A percentile compares a stretch with the other conserved stretches of the same genome.
phyloP scores from a whole-genome alignment of 2,113 vertebrate species.

The Fulica atra region DNA sequence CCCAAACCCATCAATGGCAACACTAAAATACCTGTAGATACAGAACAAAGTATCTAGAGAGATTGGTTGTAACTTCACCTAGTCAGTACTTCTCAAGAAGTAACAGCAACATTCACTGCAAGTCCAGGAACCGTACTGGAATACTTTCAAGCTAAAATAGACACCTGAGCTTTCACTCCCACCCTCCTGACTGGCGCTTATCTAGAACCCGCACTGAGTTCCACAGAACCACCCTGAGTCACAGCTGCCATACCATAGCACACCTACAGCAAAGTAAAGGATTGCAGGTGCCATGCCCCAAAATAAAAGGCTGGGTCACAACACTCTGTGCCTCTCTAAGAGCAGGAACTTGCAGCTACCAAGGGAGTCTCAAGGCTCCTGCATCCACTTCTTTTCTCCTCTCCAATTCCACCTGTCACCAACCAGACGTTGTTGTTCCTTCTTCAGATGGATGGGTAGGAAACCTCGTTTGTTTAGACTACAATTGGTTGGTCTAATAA shows the following conservation, averaged over 20 bases:
- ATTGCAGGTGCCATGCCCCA: background rate
- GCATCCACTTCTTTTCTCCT: background rate
- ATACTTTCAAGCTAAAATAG: background rate
- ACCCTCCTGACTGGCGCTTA: background rate
- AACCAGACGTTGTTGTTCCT: background rate
- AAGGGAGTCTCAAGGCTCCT: background rate
- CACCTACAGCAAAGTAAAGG: background rate
- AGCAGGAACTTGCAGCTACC: background rate
- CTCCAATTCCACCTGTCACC: accelerated
- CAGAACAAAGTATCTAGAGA: background rate
- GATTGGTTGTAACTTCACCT: background rate
- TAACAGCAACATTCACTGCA: background rate
- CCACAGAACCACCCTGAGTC: background rate
- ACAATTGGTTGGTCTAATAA: background rate
- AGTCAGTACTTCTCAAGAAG: background rate
- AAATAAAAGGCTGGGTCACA: background rate
- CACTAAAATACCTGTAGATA: background rate
- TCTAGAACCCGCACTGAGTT: background rate
- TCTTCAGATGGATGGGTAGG: accelerated
- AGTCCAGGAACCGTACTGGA: background rate
- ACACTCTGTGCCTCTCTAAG: background rate
- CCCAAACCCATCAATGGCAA: background rate
- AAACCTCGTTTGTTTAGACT: background rate
- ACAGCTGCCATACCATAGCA: background rate
- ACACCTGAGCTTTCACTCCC: background rate